Base-by-base conservation (phyloP, 2,113 vertebrate genomes). In the Mus spicilegus region DNA sequence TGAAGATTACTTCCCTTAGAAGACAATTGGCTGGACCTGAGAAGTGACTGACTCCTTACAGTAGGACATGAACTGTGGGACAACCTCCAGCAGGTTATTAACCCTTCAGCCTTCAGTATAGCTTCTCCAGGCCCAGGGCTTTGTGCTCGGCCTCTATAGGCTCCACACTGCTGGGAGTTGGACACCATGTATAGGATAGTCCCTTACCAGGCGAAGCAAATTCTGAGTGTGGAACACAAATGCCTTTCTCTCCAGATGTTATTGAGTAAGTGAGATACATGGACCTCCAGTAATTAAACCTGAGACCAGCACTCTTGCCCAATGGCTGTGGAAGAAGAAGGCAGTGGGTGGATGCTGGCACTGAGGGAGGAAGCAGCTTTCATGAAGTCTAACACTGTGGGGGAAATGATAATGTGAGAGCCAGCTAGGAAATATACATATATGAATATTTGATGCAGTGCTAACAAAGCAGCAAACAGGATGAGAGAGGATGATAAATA, bases 391-490 rank as follows among this genome's bases (percentile, higher is more conserved):
- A 46, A 8, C 61, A 2, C 26, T 16, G 7, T 30, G 85, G 88
- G 86, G 65, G 54, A 65, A 84, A 95, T 84, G 76, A 97, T 94
- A 33, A 95, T 94, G 85, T 86, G 9, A 17, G 58, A 87, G 93
- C 73, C 70, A 95, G 90, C 2, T 20, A 92, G 65, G 93, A 98
- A 97, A 95, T 92, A 91, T 92, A 94, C 56, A 92, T 65, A 13
- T 13, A 76, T 96, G 96, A 97, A 96, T 91, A 89, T 96, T 98
- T 97, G 82, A 94, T 95, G 93, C 65, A 54, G 84, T 95, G 82
- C 69, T 95, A 42, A 42, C 7, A 33, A 98, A 96, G 92, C 24
- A 97, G 85, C 63, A n/a, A 42, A 14, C 6, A 61, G 92, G 95
- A 95, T 63, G 91, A 28, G 26, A 94, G 42, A 96, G 30, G 84